A percentile compares a stretch with the other conserved stretches of the same genome.
phyloP scores from a whole-genome alignment of 2,113 vertebrate genomes.

The Tachysurus vachellii region DNA sequence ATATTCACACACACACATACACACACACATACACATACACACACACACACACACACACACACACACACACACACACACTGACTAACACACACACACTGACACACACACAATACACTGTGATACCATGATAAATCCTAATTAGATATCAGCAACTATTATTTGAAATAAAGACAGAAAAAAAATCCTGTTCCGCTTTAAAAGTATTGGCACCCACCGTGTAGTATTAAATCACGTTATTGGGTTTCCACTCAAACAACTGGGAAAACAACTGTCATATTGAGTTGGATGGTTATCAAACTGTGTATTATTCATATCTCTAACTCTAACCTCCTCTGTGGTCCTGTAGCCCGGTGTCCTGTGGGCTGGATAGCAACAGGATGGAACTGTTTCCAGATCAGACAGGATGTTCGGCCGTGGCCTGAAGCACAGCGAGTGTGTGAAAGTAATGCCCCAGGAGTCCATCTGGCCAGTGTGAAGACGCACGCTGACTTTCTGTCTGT shows the following conservation, averaged over 20 bases:
- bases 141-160: background rate
- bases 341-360: slow-evolving; percentile 74
- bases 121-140: background rate
- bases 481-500: slow-evolving; percentile 74
- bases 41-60: too few relatives aligned
- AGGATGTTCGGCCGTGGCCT: slow-evolving; percentile 71
- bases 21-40: background rate
- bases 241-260: background rate
- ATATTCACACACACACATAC: background rate
- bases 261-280: background rate
- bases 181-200: background rate
- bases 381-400: slow-evolving; percentile 76
- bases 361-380: slow-evolving; percentile 78
- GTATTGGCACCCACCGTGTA: background rate
- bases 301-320: background rate
- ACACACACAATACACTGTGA: background rate
- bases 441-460: slow-evolving; percentile 61
- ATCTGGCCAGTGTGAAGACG: slow-evolving; percentile 77
- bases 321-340: background rate
- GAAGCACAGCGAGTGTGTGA: slow-evolving; percentile 70
- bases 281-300: background rate
- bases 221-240: background rate
- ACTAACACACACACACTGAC: background rate
- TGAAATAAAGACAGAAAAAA: background rate
- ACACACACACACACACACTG: too few relatives aligned